Conservation (phyloP, 2,888 invertebrate genomes). For the Papilio demoleus region DNA sequence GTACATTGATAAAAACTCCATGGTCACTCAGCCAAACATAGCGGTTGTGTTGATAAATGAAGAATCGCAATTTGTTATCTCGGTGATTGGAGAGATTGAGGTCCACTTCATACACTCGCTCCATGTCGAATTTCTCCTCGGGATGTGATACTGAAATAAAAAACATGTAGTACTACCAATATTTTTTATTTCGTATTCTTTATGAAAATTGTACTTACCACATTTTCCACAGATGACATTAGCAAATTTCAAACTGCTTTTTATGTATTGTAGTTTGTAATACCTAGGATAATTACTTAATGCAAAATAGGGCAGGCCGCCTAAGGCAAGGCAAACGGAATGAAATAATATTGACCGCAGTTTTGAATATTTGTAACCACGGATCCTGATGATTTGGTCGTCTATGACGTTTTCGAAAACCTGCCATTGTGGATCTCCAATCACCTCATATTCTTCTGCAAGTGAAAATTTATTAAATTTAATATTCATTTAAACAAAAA, state of each 20-base stretch:
- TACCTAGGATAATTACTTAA: conserved; percentile 82
- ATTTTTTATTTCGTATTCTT: not conserved
- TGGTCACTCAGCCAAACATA: conserved; percentile 82
- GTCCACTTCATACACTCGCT: conserved; percentile 70
- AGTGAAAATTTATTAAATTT: conserved; percentile 47
- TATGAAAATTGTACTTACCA: conserved; percentile 14
- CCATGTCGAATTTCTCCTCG: conserved; percentile 73
- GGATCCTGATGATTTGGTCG: conserved; percentile 76
- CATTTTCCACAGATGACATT: conserved; percentile 80
- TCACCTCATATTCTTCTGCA: conserved; percentile 83
- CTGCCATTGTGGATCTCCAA: conserved; percentile 82
- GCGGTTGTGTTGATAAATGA: conserved; percentile 82
- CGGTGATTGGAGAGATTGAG: conserved; percentile 72
- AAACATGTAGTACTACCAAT: not conserved
- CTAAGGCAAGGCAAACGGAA: conserved; percentile 73
- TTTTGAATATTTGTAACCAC: conserved; percentile 78
- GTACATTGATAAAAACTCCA: conserved; percentile 75
- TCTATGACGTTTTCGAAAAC: conserved; percentile 77
- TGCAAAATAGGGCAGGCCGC: conserved; percentile 83
- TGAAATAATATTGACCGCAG: conserved; percentile 76
- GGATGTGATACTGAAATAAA: conserved; percentile 75
- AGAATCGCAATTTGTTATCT: conserved; percentile 78
- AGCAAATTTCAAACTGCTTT: conserved; percentile 82
- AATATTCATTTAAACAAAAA: not conserved
- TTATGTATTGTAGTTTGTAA: conserved; percentile 79